phyloP scores from a whole-genome alignment of 2,888 invertebrate genomes.

The Conistra vaccinii region DNA sequence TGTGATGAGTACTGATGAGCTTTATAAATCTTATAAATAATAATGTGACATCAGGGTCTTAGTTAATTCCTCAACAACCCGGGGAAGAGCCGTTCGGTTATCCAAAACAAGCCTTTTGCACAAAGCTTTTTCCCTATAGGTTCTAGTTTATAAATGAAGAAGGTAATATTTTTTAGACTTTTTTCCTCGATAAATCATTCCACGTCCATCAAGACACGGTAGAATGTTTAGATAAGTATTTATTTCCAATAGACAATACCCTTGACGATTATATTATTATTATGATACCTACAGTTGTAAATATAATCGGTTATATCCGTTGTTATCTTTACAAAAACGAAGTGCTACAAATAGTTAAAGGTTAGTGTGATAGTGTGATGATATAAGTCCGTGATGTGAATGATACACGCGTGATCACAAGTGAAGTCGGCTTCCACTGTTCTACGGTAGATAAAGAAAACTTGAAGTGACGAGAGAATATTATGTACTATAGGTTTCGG shows the following conservation, averaged over 20 bases:
- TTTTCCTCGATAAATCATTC: not conserved
- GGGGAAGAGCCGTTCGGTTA: not conserved
- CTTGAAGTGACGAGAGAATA: not conserved
- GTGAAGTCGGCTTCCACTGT: slow-evolving; percentile 2
- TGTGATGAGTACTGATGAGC: too few relatives aligned
- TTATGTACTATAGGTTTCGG: too few relatives aligned
- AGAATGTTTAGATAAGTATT: slow-evolving; percentile 3
- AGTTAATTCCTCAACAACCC: not conserved
- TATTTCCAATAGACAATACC: slow-evolving; percentile 26
- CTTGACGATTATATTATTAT: slow-evolving; percentile 23
- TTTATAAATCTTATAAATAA: too few relatives aligned
- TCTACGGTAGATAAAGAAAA: slow-evolving; percentile 19
- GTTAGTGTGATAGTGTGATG: slow-evolving; percentile 40
- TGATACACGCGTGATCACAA: slow-evolving; percentile 43
- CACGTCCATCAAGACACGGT: not conserved
- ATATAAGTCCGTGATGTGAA: slow-evolving; percentile 30
- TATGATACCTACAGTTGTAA: slow-evolving; percentile 29
- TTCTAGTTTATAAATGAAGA: not conserved
- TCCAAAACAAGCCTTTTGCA: not conserved
- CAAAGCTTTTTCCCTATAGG: not conserved
- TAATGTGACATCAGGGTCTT: too few relatives aligned
- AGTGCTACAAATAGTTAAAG: slow-evolving; percentile 33
- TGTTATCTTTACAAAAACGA: slow-evolving; percentile 38
- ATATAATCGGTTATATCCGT: slow-evolving; percentile 29
- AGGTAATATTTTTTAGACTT: not conserved